Conservation (phyloP, 2,888 invertebrate species). For the Limenitis camilla region DNA sequence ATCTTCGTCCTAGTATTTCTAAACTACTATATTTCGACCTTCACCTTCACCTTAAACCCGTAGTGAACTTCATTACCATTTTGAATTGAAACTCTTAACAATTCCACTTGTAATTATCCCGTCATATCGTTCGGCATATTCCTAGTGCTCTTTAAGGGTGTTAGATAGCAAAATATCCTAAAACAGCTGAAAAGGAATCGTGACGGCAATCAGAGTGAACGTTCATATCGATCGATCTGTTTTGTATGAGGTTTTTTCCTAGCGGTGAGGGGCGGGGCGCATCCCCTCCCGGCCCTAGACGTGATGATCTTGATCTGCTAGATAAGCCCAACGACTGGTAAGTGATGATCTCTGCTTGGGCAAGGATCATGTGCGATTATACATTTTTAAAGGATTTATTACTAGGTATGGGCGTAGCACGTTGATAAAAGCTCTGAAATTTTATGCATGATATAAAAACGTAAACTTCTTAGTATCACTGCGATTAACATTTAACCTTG, state of each 20-base stretch:
- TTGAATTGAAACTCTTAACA: neutral
- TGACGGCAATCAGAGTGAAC: conserved; percentile 40
- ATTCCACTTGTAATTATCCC: neutral
- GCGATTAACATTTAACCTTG: no score
- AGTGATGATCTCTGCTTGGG: conserved; percentile 26
- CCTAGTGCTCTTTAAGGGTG: conserved; percentile 5
- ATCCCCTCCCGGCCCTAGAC: conserved; percentile 28
- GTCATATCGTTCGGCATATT: neutral
- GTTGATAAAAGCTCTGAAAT: neutral
- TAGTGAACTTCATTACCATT: neutral
- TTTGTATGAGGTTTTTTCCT: conserved; percentile 59
- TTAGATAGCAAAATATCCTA: conserved; percentile 13
- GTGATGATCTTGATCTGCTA: conserved; percentile 26
- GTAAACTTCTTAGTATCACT: no score
- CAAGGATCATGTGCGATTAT: neutral
- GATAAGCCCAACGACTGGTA: conserved; percentile 28
- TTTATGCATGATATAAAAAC: neutral
- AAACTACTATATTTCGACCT: conserved; percentile 22
- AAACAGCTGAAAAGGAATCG: conserved; percentile 39
- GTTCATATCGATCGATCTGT: conserved; percentile 65
- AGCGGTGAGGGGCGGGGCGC: conserved; percentile 43
- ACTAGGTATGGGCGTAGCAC: conserved; percentile 5
- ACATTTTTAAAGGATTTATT: neutral
- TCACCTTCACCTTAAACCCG: conserved; percentile 17
- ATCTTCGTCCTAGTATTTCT: conserved; percentile 12